These are phyloP conservation scores for Cyphomyrmex costatus DNA, from an alignment of 1,140 invertebrate genomes.

Conservation along the genomic window DNA sequence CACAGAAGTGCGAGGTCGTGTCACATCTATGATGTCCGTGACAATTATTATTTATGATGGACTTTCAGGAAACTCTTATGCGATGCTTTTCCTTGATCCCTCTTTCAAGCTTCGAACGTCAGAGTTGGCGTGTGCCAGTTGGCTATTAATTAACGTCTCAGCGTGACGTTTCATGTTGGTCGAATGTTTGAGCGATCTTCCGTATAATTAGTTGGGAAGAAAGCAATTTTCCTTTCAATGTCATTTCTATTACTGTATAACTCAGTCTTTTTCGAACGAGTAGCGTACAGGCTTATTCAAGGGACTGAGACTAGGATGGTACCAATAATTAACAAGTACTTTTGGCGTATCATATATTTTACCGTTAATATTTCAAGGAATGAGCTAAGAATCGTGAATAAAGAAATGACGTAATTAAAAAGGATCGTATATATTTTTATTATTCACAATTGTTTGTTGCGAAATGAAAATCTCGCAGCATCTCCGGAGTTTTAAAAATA, in stretches of 20 bases:
- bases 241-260: conserved; percentile 43
- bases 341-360: neutral
- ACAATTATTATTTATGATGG: conserved; percentile 26
- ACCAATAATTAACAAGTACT: neutral
- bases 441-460: neutral
- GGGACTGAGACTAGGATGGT: neutral
- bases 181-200: conserved; percentile 47
- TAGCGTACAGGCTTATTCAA: conserved; percentile 1
- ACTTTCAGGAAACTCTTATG: conserved; percentile 22
- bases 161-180: conserved; percentile 2
- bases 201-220: conserved; percentile 35
- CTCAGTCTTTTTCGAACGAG: neutral
- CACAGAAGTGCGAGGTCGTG: neutral
- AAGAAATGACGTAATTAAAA: neutral
- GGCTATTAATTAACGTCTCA: conserved; percentile 56
- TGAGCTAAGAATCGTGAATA: neutral
- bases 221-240: conserved; percentile 35
- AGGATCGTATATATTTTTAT: neutral
- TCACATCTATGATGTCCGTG: neutral
- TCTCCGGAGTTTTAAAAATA: neutral
- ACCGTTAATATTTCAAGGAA: neutral
- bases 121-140: neutral
- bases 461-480: neutral
- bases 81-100: conserved; percentile 4
- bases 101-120: conserved; percentile 20